Evolutionary conservation across 2,113 vertebrate species (phyloP), one percentile per base, ranked within the genome.

Genomic region (Trematocara variabile): DNA sequence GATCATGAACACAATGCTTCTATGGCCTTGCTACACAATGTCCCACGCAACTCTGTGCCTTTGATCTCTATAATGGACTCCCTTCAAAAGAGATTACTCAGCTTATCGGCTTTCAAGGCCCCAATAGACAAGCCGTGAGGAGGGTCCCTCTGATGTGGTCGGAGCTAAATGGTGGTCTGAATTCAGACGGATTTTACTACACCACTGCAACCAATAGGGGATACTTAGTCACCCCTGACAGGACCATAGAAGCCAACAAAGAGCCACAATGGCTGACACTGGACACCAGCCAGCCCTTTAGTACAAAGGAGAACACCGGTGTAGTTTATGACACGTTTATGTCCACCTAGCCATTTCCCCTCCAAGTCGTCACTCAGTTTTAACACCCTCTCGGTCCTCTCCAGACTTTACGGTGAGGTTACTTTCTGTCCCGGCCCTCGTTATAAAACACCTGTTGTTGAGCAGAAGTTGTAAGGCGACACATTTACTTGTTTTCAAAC

Each of bases 91-190:
- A 91, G 63, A 84, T 85, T 50, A 88, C 91, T 79, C 58, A 28
- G 77, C 75, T 83, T 84, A 91, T 92, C 90, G 6, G 77, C 89
- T 94, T 93, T 94, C 92, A 91, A 91, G 77, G 86, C 80, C 85
- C 86, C 77, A 73, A 63, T 2, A 84, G 86, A 94, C 87, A 63
- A 92, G 80, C 80, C 63, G 3, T 5, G 78, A 84, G 68, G 88
- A 86, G 84, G 52, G 41, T 87, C 73, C 60, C 79, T 93, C 63
- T 93, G 84, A 93, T 91, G 92, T 90, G 88, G 91, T 75, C 39
- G 41, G 79, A 75, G 84, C 63, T 63, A 52, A 85, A 82, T 75
- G 65, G 55, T 8, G 84, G 83, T 73, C 86, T 44, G 83, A 79
- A 88, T 52, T 80, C 46, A 14, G 73, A 78, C 33, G 7, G 77